phyloP scores from a whole-genome alignment of 1,140 invertebrate genomes.

The Pseudomyrmex sp. region DNA sequence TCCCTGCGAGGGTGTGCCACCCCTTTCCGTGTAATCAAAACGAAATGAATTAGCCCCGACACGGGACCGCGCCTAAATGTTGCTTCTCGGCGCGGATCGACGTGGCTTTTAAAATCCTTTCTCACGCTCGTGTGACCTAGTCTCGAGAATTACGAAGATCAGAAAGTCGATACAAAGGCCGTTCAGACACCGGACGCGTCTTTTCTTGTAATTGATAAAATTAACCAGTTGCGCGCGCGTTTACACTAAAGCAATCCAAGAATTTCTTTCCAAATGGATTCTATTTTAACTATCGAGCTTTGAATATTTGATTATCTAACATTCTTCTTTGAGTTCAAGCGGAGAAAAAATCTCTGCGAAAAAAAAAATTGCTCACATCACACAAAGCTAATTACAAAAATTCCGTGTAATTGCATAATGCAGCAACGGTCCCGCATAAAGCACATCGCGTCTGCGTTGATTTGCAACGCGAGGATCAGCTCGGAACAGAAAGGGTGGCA shows the following conservation, averaged over 20 bases:
- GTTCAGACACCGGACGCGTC: neutral
- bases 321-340: no score
- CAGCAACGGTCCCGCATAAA: neutral
- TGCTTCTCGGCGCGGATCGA: constrained; percentile 2
- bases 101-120: constrained; percentile 41
- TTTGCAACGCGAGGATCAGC: neutral
- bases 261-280: no score
- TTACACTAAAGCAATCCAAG: no score
- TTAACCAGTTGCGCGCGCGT: neutral
- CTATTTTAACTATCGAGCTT: no score
- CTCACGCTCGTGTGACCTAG: constrained; percentile 10
- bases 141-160: neutral
- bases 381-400: neutral
- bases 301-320: no score
- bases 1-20: constrained; percentile 10
- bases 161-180: neutral
- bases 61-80: constrained; percentile 62
- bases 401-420: neutral
- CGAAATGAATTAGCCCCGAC: constrained; percentile 46
- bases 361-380: neutral
- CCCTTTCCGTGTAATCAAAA: constrained; percentile 58
- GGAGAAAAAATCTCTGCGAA: neutral
- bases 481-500: constrained; percentile 2
- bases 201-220: neutral
- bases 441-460: constrained; percentile 12